phyloP scores from a whole-genome alignment of 2,888 invertebrate species.

The Octodonta nipae region DNA sequence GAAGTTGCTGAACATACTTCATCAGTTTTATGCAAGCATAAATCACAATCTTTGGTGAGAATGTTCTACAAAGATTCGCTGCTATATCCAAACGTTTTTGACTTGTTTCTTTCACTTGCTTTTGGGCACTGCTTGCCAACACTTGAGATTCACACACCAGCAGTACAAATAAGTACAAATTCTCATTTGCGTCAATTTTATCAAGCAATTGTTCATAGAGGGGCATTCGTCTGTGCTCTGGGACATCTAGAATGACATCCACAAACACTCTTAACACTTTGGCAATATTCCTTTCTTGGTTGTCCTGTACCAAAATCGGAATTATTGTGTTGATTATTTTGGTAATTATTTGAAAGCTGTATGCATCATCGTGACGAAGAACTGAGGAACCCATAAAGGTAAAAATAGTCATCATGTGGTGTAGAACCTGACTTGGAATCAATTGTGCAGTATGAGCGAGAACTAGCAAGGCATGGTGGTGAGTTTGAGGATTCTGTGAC shows the following conservation, averaged over 20 bases:
- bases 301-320: conserved; percentile 52
- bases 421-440: conserved; percentile 71
- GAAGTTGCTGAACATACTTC: conserved; percentile 51
- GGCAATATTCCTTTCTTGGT: conserved; percentile 28
- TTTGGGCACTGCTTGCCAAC: conserved; percentile 37
- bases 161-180: conserved; percentile 59
- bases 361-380: conserved; percentile 83
- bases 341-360: conserved; percentile 69
- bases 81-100: conserved; percentile 53
- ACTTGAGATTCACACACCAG: conserved; percentile 61
- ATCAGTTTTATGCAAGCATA: conserved; percentile 54
- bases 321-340: conserved; percentile 81
- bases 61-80: conserved; percentile 51
- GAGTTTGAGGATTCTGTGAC: conserved; percentile 88
- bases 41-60: conserved; percentile 48
- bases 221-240: conserved; percentile 75
- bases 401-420: conserved; percentile 92
- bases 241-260: conserved; percentile 80
- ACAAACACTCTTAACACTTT: conserved; percentile 79
- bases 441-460: conserved; percentile 66
- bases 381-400: conserved; percentile 94
- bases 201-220: conserved; percentile 68
- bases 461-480: conserved; percentile 80
- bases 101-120: conserved; percentile 14
- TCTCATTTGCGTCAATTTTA: conserved; percentile 50